Base-by-base conservation (phyloP, 2,113 vertebrate species). In the Nothobranchius kuhntae region DNA sequence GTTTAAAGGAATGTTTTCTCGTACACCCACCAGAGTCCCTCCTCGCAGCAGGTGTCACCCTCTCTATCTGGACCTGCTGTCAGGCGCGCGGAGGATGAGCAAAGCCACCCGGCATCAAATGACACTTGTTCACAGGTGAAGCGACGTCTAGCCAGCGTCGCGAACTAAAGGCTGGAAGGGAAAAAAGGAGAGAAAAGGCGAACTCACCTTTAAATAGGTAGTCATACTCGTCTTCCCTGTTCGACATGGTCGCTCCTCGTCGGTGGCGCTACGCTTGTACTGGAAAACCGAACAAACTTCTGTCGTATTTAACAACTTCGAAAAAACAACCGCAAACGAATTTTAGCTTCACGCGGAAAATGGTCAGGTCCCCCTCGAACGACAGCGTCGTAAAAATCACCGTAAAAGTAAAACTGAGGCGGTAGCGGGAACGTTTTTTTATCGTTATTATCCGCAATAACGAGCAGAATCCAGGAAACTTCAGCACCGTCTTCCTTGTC, bases 191-290 rank as follows among this genome's bases (percentile, higher is more conserved):
- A 24, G 30, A 30, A 30, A 35, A 14, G 45, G 1, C 17, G 11
- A 35, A 40, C 93, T 91, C 73, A 95, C 95, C 94, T 92, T 96
- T 95, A 70, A 95, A 95, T n/a, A 96, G 93, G 64, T 93, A 96
- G 65, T 95, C 94, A 30, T 94, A 95, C 21, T 95, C 94, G 61
- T 96, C 95, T 0, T 95, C 95, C 85, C 93, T 92, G 84, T 86
- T 90, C 42, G 88, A 89, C 95, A 95, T 96, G 8, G 65, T 63
- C 69, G 35, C 60, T 71, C 36, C 61, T 71, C 70, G 57, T 58
- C 68, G 15, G 12, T 6, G 46, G n/a, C 45, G 6, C 2, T 15
- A 13, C 42, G 42, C 0, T 6, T 61, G 42, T 0, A 36, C 42
- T 62, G 15, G 48, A 80, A 64, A 68, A 69, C 38, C 38, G 38